Evolutionary conservation across 2,797 vertebrate species (phyloP).

Genomic region (Leptodactylus fallax): DNA sequence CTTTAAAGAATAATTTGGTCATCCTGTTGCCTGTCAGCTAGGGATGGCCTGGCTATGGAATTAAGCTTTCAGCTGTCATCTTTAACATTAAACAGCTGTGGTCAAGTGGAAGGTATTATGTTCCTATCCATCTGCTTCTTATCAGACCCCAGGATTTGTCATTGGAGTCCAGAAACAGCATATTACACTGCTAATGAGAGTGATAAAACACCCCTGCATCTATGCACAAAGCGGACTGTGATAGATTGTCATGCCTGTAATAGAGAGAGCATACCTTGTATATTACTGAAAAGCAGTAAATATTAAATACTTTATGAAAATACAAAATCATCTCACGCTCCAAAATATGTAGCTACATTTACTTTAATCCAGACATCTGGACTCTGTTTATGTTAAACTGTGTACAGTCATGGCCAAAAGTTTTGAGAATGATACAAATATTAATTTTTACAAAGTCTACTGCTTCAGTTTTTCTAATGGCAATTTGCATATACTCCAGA

Average conservation of each 20-base stretch:
- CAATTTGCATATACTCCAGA: too few relatives aligned
- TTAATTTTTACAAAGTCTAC: too few relatives aligned
- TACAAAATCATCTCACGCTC: neutral
- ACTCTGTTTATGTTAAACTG: neutral
- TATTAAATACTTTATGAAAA: neutral
- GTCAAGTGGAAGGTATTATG: neutral
- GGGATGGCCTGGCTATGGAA: too few relatives aligned
- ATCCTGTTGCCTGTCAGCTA: neutral
- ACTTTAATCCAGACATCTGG: constrained; percentile 21
- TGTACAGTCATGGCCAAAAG: too few relatives aligned
- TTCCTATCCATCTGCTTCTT: neutral
- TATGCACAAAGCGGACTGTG: neutral
- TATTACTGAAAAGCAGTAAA: neutral
- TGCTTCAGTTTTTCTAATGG: too few relatives aligned
- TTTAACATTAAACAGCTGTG: constrained; percentile 8
- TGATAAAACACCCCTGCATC: neutral
- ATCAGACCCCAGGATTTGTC: neutral
- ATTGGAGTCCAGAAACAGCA: neutral
- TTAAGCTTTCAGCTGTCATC: neutral
- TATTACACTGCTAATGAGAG: neutral
- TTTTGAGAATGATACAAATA: too few relatives aligned
- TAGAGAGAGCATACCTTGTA: neutral
- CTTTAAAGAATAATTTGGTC: neutral
- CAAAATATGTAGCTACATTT: neutral
- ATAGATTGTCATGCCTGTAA: neutral